Percentiles rank a stretch among this genome's conserved stretches.
Evolutionary conservation across 2,888 invertebrate genomes (phyloP).

Genomic region (Rhingia rostrata): DNA sequence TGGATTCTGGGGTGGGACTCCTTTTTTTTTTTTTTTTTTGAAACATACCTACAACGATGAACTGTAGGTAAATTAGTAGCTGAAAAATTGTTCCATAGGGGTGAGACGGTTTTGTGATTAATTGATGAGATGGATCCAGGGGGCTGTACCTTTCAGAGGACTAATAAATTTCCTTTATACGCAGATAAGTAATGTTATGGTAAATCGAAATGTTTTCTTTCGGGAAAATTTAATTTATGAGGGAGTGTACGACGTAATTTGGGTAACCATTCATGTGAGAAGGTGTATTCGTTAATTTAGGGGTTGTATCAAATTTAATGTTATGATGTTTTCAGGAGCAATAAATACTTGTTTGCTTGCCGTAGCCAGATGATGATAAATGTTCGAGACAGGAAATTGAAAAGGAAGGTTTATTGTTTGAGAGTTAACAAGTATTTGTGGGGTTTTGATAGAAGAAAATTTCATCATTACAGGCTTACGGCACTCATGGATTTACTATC

Average conservation of each 20-base stretch:
- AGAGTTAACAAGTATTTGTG: too few species aligned
- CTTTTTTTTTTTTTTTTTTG: background rate
- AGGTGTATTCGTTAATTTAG: conserved; percentile 32
- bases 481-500: too few species aligned
- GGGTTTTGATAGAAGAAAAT: too few species aligned
- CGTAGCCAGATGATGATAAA: background rate
- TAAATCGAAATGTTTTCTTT: conserved; percentile 58
- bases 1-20: conserved; percentile 15
- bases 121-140: conserved; percentile 48
- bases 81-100: conserved; percentile 20
- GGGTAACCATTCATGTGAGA: conserved; percentile 42
- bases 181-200: conserved; percentile 54
- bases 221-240: conserved; percentile 59
- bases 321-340: conserved; percentile 7
- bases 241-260: conserved; percentile 41
- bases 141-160: conserved; percentile 42
- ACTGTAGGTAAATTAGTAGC: conserved; percentile 6
- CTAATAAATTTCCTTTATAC: conserved; percentile 59
- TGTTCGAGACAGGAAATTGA: background rate
- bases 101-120: conserved; percentile 55
- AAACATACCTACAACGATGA: background rate
- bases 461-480: too few species aligned
- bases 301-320: conserved; percentile 15
- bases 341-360: conserved; percentile 21
- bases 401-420: too few species aligned